Conservation (phyloP, 92 coral and sea anemone species). For the Plumapathes pennacea region DNA sequence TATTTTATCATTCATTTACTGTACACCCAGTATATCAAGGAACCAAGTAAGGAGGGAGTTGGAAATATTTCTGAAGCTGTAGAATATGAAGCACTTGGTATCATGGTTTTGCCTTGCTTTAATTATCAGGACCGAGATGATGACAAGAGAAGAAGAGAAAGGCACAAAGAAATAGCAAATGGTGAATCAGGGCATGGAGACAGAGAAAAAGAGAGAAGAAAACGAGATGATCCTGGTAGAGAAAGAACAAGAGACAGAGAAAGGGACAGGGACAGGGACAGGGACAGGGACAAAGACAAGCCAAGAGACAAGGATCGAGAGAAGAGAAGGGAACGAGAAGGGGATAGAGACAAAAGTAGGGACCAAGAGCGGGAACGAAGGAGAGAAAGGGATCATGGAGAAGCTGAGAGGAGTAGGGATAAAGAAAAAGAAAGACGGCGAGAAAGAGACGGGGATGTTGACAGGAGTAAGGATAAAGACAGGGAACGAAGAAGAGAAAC, state of each 20-base stretch:
- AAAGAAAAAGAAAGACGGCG: slow-evolving; percentile 13
- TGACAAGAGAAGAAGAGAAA: slow-evolving; percentile 48
- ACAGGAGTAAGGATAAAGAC: slow-evolving; percentile 35
- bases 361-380: slow-evolving; percentile 30
- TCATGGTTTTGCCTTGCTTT: too few species aligned
- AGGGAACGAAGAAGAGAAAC: slow-evolving; percentile 21
- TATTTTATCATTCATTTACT: not conserved
- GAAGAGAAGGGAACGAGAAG: slow-evolving; percentile 15
- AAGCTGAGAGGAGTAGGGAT: slow-evolving; percentile 26
- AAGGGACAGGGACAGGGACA: not conserved
- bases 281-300: slow-evolving; percentile 27
- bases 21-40: too few species aligned
- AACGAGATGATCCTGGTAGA: slow-evolving; percentile 7
- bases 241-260: slow-evolving; percentile 36
- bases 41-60: too few species aligned
- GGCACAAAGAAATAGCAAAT: slow-evolving; percentile 21
- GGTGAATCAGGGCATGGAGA: slow-evolving; percentile 12
- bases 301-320: slow-evolving; percentile 25
- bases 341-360: slow-evolving; percentile 11
- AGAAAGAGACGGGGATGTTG: slow-evolving; percentile 30
- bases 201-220: slow-evolving; percentile 20
- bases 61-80: too few species aligned
- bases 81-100: too few species aligned
- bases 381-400: slow-evolving; percentile 14
- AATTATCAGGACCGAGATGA: slow-evolving; percentile 57